Percentiles rank a stretch among this genome's conserved stretches.
phyloP scores from a whole-genome alignment of 64 coral and sea anemone genomes.

The Orbicella faveolata region DNA sequence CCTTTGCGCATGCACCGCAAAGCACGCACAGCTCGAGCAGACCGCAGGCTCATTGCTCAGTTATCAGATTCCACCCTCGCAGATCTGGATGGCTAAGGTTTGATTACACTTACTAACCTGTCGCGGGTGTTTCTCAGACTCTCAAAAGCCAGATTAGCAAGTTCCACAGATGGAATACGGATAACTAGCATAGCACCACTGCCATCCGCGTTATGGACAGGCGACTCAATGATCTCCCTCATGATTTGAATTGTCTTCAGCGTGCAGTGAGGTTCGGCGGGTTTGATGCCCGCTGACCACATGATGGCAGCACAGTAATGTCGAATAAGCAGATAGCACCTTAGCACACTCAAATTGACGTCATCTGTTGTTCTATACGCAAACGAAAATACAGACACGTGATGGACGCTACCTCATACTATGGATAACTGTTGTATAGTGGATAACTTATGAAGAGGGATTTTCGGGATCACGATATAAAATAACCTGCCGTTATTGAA shows the following conservation, averaged over 20 bases:
- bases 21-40: too few relatives aligned
- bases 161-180: slow-evolving; percentile 81
- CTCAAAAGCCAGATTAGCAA: slow-evolving; percentile 77
- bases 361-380: slow-evolving; percentile 76
- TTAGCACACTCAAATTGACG: slow-evolving; percentile 86
- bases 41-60: too few relatives aligned
- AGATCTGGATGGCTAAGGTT: too few relatives aligned
- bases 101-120: slow-evolving; percentile 39
- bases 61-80: too few relatives aligned
- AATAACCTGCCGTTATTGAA: too few relatives aligned
- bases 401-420: background rate
- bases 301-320: slow-evolving; percentile 99
- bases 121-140: slow-evolving; percentile 87
- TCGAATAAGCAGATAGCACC: slow-evolving; percentile 91
- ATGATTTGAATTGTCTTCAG: slow-evolving; percentile 98
- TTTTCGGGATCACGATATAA: too few relatives aligned
- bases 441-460: too few relatives aligned
- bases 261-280: slow-evolving; percentile 96
- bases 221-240: slow-evolving; percentile 94
- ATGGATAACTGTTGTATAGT: too few relatives aligned
- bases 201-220: slow-evolving; percentile 88
- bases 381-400: background rate
- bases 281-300: slow-evolving; percentile 98
- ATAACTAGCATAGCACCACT: slow-evolving; percentile 94
- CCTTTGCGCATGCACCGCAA: too few relatives aligned